Conservation (phyloP, 2,888 invertebrate genomes). For the Pogonocherus hispidulus region DNA sequence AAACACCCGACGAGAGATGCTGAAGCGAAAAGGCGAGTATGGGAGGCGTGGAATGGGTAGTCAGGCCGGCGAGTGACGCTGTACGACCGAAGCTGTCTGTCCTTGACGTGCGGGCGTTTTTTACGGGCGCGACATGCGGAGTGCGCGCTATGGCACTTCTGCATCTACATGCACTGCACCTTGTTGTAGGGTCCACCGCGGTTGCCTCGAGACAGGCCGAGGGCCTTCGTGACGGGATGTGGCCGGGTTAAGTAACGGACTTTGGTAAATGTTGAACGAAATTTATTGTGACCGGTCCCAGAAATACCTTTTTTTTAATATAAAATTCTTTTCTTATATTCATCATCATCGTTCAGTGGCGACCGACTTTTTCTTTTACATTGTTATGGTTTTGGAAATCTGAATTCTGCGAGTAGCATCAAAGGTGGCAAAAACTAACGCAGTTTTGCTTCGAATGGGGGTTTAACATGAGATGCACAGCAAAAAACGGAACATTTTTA, state of each 20-base stretch:
- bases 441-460: no score
- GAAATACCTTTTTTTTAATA: neutral
- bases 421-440: no score
- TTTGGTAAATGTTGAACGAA: no score
- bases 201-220: neutral
- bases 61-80: neutral
- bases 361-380: neutral
- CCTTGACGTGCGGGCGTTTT: slow-evolving; percentile 23
- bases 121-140: slow-evolving; percentile 69
- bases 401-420: no score
- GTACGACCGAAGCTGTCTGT: slow-evolving; percentile 9
- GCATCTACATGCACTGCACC: slow-evolving; percentile 15
- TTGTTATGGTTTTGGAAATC: no score
- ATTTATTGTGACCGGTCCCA: neutral
- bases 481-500: no score
- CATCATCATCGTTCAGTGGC: neutral
- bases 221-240: neutral
- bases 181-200: slow-evolving; percentile 1
- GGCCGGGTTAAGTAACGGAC: no score
- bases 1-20: slow-evolving; percentile 3
- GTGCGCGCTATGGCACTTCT: slow-evolving; percentile 39
- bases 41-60: neutral
- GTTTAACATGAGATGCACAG: no score
- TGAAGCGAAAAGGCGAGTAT: neutral
- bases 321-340: neutral